Evolutionary conservation across 2,888 invertebrate species (phyloP).

Genomic region (Andrena minutula): DNA sequence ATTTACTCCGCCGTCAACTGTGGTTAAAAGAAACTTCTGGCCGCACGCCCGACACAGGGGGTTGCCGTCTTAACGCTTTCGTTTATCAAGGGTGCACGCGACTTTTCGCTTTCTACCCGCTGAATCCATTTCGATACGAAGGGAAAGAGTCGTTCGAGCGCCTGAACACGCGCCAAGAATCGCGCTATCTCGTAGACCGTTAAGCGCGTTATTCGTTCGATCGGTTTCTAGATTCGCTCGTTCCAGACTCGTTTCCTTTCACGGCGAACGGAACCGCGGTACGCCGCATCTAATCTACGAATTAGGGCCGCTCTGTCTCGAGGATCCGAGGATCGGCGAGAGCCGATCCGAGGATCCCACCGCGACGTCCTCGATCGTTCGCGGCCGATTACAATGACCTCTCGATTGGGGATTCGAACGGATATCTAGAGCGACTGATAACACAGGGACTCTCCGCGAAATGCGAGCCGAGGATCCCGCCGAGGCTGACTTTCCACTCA

Average conservation of each 20-base stretch:
- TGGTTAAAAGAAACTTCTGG: slow-evolving; percentile 24
- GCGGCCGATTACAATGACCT: slow-evolving; percentile 6
- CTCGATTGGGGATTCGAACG: slow-evolving; percentile 4
- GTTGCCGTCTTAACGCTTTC: slow-evolving; percentile 19
- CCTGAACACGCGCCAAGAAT: slow-evolving; percentile 11
- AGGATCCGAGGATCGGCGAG: slow-evolving; percentile 27
- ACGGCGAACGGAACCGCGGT: slow-evolving; percentile 35
- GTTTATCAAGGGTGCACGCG: slow-evolving; percentile 15
- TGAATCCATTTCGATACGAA: slow-evolving; percentile 37
- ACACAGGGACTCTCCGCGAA: slow-evolving; percentile 13
- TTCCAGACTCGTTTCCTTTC: slow-evolving; percentile 45
- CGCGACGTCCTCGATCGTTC: slow-evolving; percentile 30
- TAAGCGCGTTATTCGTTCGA: slow-evolving; percentile 32
- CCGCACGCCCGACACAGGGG: background rate
- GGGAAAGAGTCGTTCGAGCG: background rate
- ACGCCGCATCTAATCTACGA: slow-evolving; percentile 60
- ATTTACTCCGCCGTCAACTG: background rate
- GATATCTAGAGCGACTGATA: slow-evolving; percentile 16
- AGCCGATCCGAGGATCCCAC: slow-evolving; percentile 17
- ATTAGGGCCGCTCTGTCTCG: slow-evolving; percentile 53
- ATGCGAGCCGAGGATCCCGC: slow-evolving; percentile 23
- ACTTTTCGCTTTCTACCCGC: slow-evolving; percentile 36
- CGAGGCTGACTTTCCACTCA: slow-evolving; percentile 4
- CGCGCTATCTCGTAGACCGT: background rate
- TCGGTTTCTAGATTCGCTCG: slow-evolving; percentile 33